Conservation (phyloP, 2,113 vertebrate species). For the Corynorhinus townsendii region DNA sequence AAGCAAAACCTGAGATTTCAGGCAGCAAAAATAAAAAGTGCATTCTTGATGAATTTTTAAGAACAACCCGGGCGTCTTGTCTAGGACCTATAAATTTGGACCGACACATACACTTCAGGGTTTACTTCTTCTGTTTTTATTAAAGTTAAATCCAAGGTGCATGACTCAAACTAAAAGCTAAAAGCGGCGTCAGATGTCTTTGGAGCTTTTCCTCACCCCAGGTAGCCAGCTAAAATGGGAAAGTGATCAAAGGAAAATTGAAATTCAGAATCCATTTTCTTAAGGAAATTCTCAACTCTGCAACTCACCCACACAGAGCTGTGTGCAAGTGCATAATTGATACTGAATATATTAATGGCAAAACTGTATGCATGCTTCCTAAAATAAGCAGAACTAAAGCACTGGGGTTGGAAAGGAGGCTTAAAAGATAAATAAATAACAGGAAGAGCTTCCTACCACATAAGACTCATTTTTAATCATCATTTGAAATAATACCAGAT, state of each 20-base stretch:
- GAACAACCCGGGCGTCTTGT: neutral
- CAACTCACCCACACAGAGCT: slow-evolving; percentile 72
- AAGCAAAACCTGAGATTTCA: neutral
- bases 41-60: slow-evolving; percentile 23
- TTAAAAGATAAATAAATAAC: slow-evolving; percentile 57
- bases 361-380: slow-evolving; percentile 53
- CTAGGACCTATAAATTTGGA: slow-evolving; percentile 17
- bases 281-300: slow-evolving; percentile 67
- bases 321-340: slow-evolving; percentile 69
- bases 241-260: slow-evolving; percentile 59
- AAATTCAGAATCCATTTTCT: slow-evolving; percentile 66
- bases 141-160: slow-evolving; percentile 36
- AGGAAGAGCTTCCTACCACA: slow-evolving; percentile 55
- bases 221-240: slow-evolving; percentile 28
- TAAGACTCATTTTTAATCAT: slow-evolving; percentile 52
- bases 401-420: neutral
- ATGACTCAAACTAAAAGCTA: slow-evolving; percentile 33
- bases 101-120: neutral
- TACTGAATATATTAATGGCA: slow-evolving; percentile 68
- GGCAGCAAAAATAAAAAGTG: slow-evolving; percentile 15
- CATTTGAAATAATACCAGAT: slow-evolving; percentile 25
- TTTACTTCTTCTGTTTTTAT: slow-evolving; percentile 24
- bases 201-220: neutral
- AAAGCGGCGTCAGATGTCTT: slow-evolving; percentile 28
- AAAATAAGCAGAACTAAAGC: slow-evolving; percentile 58